A percentile compares a stretch with the other conserved stretches of the same genome.
Evolutionary conservation across 2,113 vertebrate species (phyloP).

Genomic region (Microcebus lehilahytsara): DNA sequence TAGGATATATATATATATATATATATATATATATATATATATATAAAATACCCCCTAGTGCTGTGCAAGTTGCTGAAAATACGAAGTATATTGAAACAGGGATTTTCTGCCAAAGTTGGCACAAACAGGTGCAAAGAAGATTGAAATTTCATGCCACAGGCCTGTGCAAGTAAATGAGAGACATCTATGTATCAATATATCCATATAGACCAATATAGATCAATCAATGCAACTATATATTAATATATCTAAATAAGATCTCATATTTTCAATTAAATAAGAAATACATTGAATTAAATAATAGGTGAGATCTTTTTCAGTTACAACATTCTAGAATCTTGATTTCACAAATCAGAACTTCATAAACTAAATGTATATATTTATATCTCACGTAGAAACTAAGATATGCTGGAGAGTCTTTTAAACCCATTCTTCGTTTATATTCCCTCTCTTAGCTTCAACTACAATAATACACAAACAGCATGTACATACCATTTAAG

Average conservation of each 20-base stretch:
- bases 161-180: accelerated
- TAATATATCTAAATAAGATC: not conserved
- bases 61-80: not conserved
- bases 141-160: not conserved
- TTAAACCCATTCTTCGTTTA: not conserved
- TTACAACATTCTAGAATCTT: not conserved
- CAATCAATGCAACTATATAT: not conserved
- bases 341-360: not conserved
- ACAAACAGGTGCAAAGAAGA: not conserved
- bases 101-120: not conserved
- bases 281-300: not conserved
- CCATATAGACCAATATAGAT: not conserved
- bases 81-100: not conserved
- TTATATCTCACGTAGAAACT: not conserved
- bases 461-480: not conserved
- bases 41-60: too few species aligned
- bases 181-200: not conserved
- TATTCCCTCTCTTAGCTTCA: not conserved
- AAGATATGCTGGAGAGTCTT: not conserved
- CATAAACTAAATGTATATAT: not conserved
- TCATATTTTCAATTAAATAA: not conserved
- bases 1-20: not conserved
- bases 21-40: too few species aligned
- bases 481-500: not conserved
- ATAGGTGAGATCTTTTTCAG: not conserved